Evolutionary conservation across 1,140 invertebrate species (phyloP), one percentile per base, ranked within the genome.

Genomic region (Chironomus striatipennis): DNA sequence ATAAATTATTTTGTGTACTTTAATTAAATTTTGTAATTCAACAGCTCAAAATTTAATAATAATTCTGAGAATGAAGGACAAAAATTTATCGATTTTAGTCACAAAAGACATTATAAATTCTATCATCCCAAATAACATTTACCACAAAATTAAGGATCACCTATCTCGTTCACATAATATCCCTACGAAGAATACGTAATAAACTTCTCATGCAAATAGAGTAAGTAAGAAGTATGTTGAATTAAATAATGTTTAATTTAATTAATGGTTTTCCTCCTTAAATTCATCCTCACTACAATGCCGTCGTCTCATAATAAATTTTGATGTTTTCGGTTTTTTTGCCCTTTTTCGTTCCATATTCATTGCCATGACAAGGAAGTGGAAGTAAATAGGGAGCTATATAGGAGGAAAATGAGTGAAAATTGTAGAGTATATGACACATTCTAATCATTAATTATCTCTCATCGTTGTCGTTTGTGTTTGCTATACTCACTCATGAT

Each of bases 361-460:
- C 20, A 20, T 17, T 21, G 20, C 18, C n/a, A 70, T 17, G 9
- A 70, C 17, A 70, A 70, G 20, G 8, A 12, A 20, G 65, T 57
- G n/a, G 9, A 47, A 47, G 43, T 15, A 67, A 67, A 67, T 15
- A 15, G 18, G 24, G 24, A 34, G 24, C 24, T 34, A 5, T 34
- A 5, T 1, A 34, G 24, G 24, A 34, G 24, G 24, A 34, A 67
- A 67, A 18, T 18, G n/a, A 20, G 17, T 17, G 65, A 70, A 20
- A 20, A 70, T 20, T 70, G 17, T 20, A 70, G 65, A 20, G 18
- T 70, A 70, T 70, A 70, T 70, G 65, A 70, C 65, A 70, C 20
- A 70, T 70, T 70, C 65, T 70, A 70, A 70, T 70, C 65, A 70
- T 70, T 70, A 70, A 70, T 70, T 70, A 70, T 70, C 65, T 70